Conservation (phyloP, 2,113 vertebrate species). For the Telmatochromis sp. region DNA sequence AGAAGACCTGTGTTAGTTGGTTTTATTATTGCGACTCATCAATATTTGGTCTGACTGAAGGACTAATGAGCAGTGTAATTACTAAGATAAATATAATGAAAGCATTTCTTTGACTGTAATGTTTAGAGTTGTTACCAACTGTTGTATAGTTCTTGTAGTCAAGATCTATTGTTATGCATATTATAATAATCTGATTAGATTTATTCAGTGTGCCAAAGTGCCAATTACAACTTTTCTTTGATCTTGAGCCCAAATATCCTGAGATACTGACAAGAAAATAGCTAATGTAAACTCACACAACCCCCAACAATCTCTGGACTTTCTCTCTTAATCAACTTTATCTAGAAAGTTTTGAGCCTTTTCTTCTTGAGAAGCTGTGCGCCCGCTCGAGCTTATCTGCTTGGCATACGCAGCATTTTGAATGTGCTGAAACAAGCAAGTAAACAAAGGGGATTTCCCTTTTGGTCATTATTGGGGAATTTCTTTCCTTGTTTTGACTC, state of each 20-base stretch:
- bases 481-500: constrained; percentile 42
- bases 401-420: not conserved
- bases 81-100: not conserved
- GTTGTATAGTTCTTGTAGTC: not conserved
- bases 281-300: not conserved
- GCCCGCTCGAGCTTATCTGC: not conserved
- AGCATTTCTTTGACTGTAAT: not conserved
- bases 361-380: not conserved
- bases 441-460: constrained; percentile 46
- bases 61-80: not conserved
- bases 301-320: not conserved
- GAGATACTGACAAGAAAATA: not conserved
- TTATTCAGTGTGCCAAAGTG: not conserved
- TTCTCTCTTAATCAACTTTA: not conserved
- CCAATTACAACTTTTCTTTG: not conserved
- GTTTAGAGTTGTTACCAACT: not conserved
- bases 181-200: not conserved
- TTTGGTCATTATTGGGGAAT: not conserved
- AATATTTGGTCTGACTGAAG: not conserved
- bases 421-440: constrained; percentile 20
- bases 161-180: not conserved
- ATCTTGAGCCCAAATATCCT: not conserved
- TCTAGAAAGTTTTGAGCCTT: not conserved
- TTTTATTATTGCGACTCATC: not conserved
- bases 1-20: not conserved